Conservation (phyloP, 2,797 vertebrate species). For the Pygocentrus nattereri region DNA sequence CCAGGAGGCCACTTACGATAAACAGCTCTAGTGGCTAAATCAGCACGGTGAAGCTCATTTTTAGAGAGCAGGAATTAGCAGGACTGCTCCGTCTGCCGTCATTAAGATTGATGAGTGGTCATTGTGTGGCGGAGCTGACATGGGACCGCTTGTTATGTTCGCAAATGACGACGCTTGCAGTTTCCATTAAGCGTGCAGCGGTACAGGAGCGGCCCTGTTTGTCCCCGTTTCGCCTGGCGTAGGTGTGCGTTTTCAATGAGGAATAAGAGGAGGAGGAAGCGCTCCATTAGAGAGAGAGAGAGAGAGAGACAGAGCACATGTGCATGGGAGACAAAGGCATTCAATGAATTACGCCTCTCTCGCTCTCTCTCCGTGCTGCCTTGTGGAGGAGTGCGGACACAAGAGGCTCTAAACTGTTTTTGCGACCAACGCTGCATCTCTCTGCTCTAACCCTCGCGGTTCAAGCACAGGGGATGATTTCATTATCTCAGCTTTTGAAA, state of each 20-base stretch:
- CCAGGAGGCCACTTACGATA: neutral
- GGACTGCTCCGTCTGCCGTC: conserved; percentile 64
- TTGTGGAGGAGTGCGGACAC: conserved; percentile 36
- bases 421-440: conserved; percentile 19
- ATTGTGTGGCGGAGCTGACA: conserved; percentile 79
- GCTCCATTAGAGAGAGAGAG: conserved; percentile 22
- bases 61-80: conserved; percentile 35
- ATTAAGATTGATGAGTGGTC: conserved; percentile 81
- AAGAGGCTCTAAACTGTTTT: conserved; percentile 30
- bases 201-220: conserved; percentile 50
- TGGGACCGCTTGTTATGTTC: conserved; percentile 82
- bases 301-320: conserved; percentile 29
- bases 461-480: conserved; percentile 23
- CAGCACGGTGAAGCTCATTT: conserved; percentile 14
- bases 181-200: conserved; percentile 79
- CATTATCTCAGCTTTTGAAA: conserved; percentile 16
- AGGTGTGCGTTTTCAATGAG: conserved; percentile 46
- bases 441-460: conserved; percentile 1
- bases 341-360: conserved; percentile 18
- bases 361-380: conserved; percentile 14
- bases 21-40: conserved; percentile 39
- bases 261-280: conserved; percentile 65
- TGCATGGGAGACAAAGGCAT: conserved; percentile 42
- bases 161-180: conserved; percentile 82
- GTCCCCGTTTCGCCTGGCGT: conserved; percentile 28